Evolutionary conservation across 1,140 invertebrate genomes (phyloP), one percentile per base, ranked within the genome.

Genomic region (Asobara japonica): DNA sequence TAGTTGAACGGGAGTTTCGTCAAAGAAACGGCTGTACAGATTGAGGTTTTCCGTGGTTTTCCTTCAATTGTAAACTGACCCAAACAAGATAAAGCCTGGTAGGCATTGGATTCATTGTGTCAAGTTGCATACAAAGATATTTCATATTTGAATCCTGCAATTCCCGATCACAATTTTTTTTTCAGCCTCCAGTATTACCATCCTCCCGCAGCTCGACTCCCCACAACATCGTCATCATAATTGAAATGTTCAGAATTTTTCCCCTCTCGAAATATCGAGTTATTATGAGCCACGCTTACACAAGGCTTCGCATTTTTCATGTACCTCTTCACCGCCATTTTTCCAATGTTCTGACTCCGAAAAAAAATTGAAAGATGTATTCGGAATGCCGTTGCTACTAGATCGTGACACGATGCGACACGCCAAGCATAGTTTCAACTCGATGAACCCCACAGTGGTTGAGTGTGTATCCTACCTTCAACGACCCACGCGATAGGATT

Each of bases 401-500:
- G 51, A 56, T 56, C 51, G 51, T 56, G 51, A 56, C 51, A 22
- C 51, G 51, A 56, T 56, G 51, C 51, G 51, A 56, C 51, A 56
- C 51, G 51, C 51, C 51, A 56, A 27, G 51, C 51, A 56, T 25
- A 56, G 51, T 27, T 56, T 56, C 51, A 56, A 56, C 51, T 22
- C 51, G 51, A 56, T 56, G 51, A 56, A 56, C 51, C 51, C 51
- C 41, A n/a, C n/a, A 13, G 51, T 56, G 51, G 41, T 45, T 18
- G 48, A 56, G 51, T 25, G 51, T 56, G 51, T 27, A 56, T 56
- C 25, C 51, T 56, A n/a, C 51, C 51, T 25, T 56, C 3, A 13
- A 69, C 69, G 75, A 73, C 78, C 79, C 81, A 82, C 80, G 81
- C 80, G 69, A 76, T 65, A 74, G 79, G 79, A 86, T 86, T 85